Conservation (phyloP, 2,797 vertebrate genomes). For the Orestias chungarensis region DNA sequence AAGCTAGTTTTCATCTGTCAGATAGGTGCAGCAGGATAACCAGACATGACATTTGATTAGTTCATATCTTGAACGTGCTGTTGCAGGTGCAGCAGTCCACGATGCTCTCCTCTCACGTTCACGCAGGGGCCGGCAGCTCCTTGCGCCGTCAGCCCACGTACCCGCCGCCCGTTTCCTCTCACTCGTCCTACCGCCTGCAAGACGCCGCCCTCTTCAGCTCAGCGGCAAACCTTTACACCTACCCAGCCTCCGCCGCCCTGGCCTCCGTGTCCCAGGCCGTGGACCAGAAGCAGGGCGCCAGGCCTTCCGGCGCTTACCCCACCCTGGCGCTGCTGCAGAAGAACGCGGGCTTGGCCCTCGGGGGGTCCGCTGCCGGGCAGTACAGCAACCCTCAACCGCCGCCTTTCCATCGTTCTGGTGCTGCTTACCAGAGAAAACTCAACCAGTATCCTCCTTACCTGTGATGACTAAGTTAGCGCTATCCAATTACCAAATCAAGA, state of each 20-base stretch:
- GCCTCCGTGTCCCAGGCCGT: conserved; percentile 93
- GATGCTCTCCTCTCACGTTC: conserved; percentile 86
- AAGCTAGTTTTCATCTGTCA: neutral
- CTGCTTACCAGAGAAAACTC: conserved; percentile 91
- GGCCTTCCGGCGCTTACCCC: conserved; percentile 79
- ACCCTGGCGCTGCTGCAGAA: conserved; percentile 94
- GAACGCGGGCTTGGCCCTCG: conserved; percentile 85
- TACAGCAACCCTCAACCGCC: conserved; percentile 81
- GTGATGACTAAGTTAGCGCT: conserved; percentile 59
- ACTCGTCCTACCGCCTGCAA: conserved; percentile 90
- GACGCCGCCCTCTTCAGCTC: conserved; percentile 89
- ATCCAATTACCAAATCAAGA: conserved; percentile 5
- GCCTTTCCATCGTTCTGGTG: conserved; percentile 87
- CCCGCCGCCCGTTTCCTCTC: conserved; percentile 87
- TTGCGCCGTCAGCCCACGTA: conserved; percentile 88
- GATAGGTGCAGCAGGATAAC: neutral
- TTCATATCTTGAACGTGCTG: neutral
- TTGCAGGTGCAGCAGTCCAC: conserved; percentile 87
- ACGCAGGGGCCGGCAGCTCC: conserved; percentile 78
- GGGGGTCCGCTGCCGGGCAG: conserved; percentile 84
- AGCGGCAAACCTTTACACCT: conserved; percentile 91
- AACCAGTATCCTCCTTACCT: conserved; percentile 95
- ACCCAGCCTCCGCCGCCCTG: conserved; percentile 89
- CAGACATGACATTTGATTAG: no score
- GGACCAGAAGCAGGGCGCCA: conserved; percentile 88